Percentiles rank a stretch among this genome's conserved stretches.
phyloP scores from a whole-genome alignment of 2,113 vertebrate genomes.

The Tretioscincus oriximinensis region DNA sequence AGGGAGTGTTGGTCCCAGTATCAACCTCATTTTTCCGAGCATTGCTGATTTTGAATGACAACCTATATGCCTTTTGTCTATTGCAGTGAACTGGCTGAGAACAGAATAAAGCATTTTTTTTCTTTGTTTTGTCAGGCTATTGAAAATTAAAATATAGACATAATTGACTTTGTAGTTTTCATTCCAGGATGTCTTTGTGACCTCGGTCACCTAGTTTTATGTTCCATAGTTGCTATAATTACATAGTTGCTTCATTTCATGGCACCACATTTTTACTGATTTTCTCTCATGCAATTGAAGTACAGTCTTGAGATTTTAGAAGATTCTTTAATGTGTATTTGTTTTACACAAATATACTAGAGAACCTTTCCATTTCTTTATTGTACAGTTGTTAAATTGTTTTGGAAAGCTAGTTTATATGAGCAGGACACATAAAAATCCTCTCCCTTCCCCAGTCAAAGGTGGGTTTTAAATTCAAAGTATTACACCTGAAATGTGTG shows the following conservation, averaged over 20 bases:
- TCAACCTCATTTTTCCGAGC: not conserved
- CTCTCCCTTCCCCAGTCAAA: not conserved
- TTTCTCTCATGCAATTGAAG: not conserved
- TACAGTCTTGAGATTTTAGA: not conserved
- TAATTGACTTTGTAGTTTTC: not conserved
- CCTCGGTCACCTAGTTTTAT: not conserved
- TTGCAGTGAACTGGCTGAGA: not conserved
- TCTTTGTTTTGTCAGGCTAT: not conserved
- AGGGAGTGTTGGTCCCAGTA: not conserved
- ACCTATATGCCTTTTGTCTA: not conserved
- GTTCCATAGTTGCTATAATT: not conserved
- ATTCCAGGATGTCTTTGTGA: not conserved
- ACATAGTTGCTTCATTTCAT: not conserved
- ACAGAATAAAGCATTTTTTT: not conserved
- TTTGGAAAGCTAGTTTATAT: not conserved
- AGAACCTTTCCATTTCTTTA: not conserved
- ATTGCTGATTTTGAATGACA: not conserved
- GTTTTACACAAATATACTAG: not conserved
- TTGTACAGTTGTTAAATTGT: not conserved
- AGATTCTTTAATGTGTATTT: not conserved
- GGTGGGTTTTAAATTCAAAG: not conserved
- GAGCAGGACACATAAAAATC: not conserved
- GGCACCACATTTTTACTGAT: not conserved
- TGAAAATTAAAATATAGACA: fast-evolving
- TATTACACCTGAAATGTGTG: not conserved